Evolutionary conservation across 1,140 invertebrate genomes (phyloP).

Genomic region (Streblospio benedicti): DNA sequence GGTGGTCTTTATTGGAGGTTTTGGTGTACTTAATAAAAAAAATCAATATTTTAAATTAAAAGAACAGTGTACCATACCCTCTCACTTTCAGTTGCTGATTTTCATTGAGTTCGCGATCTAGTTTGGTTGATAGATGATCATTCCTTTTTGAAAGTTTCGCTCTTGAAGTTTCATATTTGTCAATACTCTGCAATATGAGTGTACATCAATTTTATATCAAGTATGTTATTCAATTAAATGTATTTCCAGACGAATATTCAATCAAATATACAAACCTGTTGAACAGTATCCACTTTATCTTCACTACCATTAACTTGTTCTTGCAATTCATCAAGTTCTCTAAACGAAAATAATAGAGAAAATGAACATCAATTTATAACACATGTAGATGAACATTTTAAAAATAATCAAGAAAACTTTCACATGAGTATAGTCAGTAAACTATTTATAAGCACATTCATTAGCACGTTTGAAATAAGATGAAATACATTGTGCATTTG

Average conservation of each 20-base stretch:
- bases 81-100: constrained; percentile 27
- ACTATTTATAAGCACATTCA: not conserved
- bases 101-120: constrained; percentile 30
- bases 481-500: not conserved
- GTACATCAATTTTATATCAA: not conserved
- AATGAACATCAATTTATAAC: no score
- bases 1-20: not conserved
- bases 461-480: not conserved
- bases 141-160: constrained; percentile 35
- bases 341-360: no score
- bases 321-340: not conserved
- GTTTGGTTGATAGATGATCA: constrained; percentile 23
- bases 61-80: not conserved
- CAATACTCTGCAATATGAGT: constrained; percentile 28
- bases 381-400: not conserved
- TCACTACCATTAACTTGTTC: not conserved
- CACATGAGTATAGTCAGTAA: not conserved
- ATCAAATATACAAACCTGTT: no score
- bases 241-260: not conserved
- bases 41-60: not conserved
- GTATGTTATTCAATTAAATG: not conserved
- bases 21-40: not conserved
- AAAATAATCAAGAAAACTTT: constrained; percentile 1
- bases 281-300: no score
- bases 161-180: constrained; percentile 32